Evolutionary conservation across 2,797 vertebrate genomes (phyloP).

Genomic region (Pipistrellus kuhlii): DNA sequence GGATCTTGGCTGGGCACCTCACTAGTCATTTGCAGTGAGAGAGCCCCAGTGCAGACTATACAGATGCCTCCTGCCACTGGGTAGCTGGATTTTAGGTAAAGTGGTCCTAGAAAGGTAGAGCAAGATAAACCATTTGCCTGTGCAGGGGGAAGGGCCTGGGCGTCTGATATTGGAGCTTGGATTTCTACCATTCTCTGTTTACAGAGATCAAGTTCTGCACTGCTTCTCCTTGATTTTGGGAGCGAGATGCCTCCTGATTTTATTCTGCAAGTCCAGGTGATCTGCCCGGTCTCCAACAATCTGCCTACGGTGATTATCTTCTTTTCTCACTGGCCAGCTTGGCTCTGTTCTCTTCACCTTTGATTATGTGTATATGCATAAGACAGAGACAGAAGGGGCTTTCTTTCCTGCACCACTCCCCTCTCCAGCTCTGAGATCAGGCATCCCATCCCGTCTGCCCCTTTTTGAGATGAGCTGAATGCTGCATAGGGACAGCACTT

Average conservation of each 20-base stretch:
- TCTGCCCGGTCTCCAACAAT: neutral
- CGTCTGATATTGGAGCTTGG: neutral
- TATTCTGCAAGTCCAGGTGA: slow-evolving; percentile 1
- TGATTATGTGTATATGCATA: neutral
- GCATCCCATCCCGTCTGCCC: neutral
- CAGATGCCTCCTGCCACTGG: slow-evolving; percentile 1
- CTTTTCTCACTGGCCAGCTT: neutral
- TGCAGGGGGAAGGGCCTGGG: neutral
- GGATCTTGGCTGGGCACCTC: neutral
- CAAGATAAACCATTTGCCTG: neutral
- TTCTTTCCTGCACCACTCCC: neutral
- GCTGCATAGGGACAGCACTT: neutral
- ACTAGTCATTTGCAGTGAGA: neutral
- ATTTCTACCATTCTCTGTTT: slow-evolving; percentile 20
- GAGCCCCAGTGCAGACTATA: neutral
- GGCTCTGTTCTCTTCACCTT: neutral
- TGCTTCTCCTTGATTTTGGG: neutral
- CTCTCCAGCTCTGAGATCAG: neutral
- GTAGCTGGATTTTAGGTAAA: neutral
- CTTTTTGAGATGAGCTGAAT: slow-evolving; percentile 33
- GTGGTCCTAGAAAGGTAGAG: neutral
- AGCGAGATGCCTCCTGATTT: neutral
- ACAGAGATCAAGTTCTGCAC: neutral
- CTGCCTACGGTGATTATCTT: neutral
- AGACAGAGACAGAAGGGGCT: neutral